Evolutionary conservation across 2,888 invertebrate species (phyloP), one percentile per base, ranked within the genome.

Genomic region (Mechanitis messenoides): DNA sequence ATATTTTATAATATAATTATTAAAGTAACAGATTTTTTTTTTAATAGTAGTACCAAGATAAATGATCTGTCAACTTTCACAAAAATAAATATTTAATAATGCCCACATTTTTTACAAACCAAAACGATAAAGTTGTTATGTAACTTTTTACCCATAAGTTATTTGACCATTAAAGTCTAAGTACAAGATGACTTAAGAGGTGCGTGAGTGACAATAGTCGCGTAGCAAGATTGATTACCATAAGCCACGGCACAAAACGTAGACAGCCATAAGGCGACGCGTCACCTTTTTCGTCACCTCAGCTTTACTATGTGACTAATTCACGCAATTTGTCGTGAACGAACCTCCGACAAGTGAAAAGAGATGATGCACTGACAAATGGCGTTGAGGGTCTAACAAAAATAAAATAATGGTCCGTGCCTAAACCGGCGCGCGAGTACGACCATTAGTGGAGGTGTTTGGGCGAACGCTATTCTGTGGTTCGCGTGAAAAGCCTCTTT

Each of bases 211-310:
- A 87, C 85, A 87, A 88, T 82, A 75, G 76, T 71, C 73, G 65
- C 73, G 68, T 72, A 69, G 74, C 65, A 82, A 88, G 87, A 87
- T 87, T 85, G 83, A 87, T 86, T 78, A 80, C 85, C 80, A 68
- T 74, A 74, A 80, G 80, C 77, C 80, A 72, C 75, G 72, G 74
- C 78, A 81, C 78, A 78, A 80, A 78, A 75, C 74, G 72, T 74
- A 74, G 70, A 73, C 76, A 73, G 74, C 71, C 72, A 68, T 74
- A 76, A 79, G 78, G 77, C 79, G 81, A 83, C 72, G 74, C 81
- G 84, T 90, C 88, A 88, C 87, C 88, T 88, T 88, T 87, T 87
- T 89, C 89, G 88, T 88, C 89, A 88, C 87, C 88, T 88, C 86
- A 74, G 78, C 77, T 79, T 81, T 81, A 79, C 80, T 87, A 88